phyloP scores from a whole-genome alignment of 2,888 invertebrate species.

The Hybos culiciformis region DNA sequence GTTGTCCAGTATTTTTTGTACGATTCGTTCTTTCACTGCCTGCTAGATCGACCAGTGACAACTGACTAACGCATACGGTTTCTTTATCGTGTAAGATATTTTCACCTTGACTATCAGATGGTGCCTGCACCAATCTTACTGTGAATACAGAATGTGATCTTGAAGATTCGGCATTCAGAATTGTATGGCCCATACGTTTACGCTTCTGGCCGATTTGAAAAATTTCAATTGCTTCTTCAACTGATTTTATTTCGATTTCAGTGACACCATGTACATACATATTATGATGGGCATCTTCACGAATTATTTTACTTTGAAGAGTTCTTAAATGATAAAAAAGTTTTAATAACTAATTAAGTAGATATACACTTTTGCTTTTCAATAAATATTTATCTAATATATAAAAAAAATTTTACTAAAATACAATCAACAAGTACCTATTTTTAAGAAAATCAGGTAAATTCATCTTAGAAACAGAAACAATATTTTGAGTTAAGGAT shows the following conservation, averaged over 20 bases:
- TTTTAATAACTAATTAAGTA: no score
- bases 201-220: slow-evolving; percentile 77
- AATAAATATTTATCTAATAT: no score
- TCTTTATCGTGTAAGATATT: slow-evolving; percentile 66
- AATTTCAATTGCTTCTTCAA: slow-evolving; percentile 88
- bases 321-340: slow-evolving; percentile 39
- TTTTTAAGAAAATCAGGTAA: not conserved
- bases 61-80: slow-evolving; percentile 69
- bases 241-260: slow-evolving; percentile 86
- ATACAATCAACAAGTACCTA: no score
- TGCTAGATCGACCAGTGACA: slow-evolving; percentile 93
- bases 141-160: slow-evolving; percentile 95
- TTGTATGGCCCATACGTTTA: slow-evolving; percentile 85
- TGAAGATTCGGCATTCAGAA: slow-evolving; percentile 88
- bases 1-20: slow-evolving; percentile 68
- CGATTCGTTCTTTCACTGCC: slow-evolving; percentile 89
- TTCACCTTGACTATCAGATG: slow-evolving; percentile 55
- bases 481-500: no score
- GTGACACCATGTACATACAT: slow-evolving; percentile 91
- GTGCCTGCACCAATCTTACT: slow-evolving; percentile 76
- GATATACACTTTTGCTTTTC: no score
- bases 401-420: no score
- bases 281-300: slow-evolving; percentile 72
- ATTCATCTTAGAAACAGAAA: no score
- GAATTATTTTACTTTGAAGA: slow-evolving; percentile 73